These are phyloP conservation scores for Vireo altiloquus DNA, from an alignment of 2,113 vertebrate genomes.

Conservation along the genomic window DNA sequence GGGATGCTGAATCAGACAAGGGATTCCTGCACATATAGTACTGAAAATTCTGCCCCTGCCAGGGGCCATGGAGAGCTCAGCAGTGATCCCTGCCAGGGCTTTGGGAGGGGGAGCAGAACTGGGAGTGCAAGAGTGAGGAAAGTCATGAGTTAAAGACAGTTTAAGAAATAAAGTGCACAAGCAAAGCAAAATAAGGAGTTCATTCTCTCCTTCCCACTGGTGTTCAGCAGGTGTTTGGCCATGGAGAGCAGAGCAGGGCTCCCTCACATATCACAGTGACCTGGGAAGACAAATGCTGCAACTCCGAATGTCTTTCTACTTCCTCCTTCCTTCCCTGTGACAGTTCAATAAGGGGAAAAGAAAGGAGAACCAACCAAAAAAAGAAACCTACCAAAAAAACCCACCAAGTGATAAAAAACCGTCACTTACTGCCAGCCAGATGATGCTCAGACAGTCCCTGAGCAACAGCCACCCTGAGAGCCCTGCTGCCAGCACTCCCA, in stretches of 20 bases:
- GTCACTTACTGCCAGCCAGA: neutral
- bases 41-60: too few species aligned
- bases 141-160: rapidly evolving
- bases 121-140: neutral
- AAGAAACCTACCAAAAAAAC: neutral
- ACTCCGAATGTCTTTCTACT: neutral
- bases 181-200: neutral
- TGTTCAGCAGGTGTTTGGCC: neutral
- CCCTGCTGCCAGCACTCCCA: neutral
- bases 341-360: neutral
- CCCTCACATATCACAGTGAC: neutral
- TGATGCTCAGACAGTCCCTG: neutral
- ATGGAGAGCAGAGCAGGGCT: neutral
- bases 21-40: neutral
- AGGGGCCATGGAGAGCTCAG: neutral
- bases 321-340: neutral
- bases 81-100: neutral
- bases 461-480: neutral
- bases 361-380: neutral
- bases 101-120: neutral
- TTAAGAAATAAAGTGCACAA: neutral
- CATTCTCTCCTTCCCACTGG: neutral
- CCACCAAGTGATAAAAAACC: neutral
- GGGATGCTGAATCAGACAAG: neutral
- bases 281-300: neutral